Evolutionary conservation across 2,888 invertebrate species (phyloP), one percentile per base, ranked within the genome.

Genomic region (Ennomos erosarius): DNA sequence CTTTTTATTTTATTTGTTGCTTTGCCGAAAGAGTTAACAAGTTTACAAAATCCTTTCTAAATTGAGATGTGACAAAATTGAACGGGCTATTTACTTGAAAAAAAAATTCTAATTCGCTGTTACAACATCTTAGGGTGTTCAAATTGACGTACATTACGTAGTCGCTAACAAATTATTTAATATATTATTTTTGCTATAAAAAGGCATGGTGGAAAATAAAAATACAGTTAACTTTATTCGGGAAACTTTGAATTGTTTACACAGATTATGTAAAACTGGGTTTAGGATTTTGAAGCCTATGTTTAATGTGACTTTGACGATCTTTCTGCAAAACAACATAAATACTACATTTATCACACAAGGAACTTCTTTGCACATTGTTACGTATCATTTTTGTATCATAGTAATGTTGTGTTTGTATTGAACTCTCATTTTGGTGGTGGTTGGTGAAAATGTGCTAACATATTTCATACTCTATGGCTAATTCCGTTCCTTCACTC

Each of bases 401-500:
- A 49, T 45, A 39, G 34, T 42, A 43, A 34, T 55, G 57, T 70
- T 62, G 60, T 68, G 59, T 70, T 65, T 70, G 59, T 71, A 65
- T 68, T 67, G 68, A 68, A 67, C 58, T 73, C 68, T 70, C 65
- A 73, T 80, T 81, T 79, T 85, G 90, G 90, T 92, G 92, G 87
- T 91, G 92, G 91, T 92, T 91, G 92, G 92, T 90, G 91, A 91
- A 92, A 92, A 92, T 92, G 92, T 92, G 92, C 90, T 92, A 92
- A 92, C 91, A 88, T 87, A 82, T 76, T 85, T 88, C 88, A 88
- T 87, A 88, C 83, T 91, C 91, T 92, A 92, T 91, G 91, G 91
- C 91, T 92, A 90, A 89, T 90, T 88, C 74, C 60, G 84, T 85
- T 82, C 83, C 84, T 72, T 87, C 83, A 83, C 78, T 77, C 76